Base-by-base conservation (phyloP, 2,113 vertebrate genomes). In the Cairina moschata region DNA sequence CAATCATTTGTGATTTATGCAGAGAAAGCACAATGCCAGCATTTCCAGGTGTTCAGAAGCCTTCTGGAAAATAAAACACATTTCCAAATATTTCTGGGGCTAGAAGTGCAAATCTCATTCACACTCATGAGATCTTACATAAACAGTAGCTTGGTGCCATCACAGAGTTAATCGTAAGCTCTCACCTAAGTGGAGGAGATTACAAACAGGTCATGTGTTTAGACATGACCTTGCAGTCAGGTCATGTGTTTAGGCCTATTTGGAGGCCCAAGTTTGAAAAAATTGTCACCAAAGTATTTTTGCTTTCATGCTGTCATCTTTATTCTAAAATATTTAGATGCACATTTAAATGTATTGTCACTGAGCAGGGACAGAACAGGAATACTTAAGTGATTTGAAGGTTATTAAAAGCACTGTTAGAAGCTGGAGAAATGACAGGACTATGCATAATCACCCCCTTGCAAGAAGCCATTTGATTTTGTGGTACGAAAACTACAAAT, bases 41-140 rank as follows among this genome's bases (percentile, higher is more conserved):
- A 55, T 83, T 95, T 96, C 92, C 92, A 97, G 93, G 94, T 96
- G 92, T 89, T 95, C 58, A 76, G 36, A 94, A 94, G 77, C 23
- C 63, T 94, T 85, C 32, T 91, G 42, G 63, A 96, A 96, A 92
- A 89, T 46, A 91, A 92, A 96, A 83, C 28, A 26, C 65, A 89
- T 73, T 95, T 94, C 63, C 34, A 87, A 88, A 89, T 87, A 77
- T 91, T 93, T 81, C 71, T 63, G 34, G 55, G 54, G 81, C 83
- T 95, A 65, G 65, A 93, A 95, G 68, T 86, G 76, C 59, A 89
- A 86, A 97, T 94, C 86, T 95, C 71, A 42, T 73, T 95, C 74
- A 56, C 36, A 38, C 77, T 83, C 67, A 9, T 42, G 84, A 92
- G 86, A 58, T 66, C 55, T 63, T 79, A 40, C 28, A 67, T 26